These are phyloP conservation scores for Strigops habroptila DNA, from an alignment of 2,113 vertebrate genomes.

Conservation along the genomic window DNA sequence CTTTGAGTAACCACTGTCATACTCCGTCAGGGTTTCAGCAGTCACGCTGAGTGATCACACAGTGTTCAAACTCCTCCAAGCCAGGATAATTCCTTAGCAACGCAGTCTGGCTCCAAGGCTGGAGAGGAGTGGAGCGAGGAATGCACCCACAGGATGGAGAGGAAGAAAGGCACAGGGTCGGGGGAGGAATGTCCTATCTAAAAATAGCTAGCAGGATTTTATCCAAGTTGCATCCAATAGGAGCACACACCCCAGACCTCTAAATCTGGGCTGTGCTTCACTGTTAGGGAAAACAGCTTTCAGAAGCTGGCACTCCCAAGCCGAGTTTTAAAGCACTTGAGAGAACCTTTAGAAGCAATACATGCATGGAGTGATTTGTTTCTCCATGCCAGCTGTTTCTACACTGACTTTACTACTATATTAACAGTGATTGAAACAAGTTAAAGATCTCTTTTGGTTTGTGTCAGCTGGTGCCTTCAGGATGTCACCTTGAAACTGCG, in stretches of 20 bases:
- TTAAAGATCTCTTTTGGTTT: neutral
- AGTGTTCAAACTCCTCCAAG: conserved; percentile 12
- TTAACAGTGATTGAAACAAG: neutral
- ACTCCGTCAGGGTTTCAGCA: conserved; percentile 26
- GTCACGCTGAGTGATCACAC: neutral
- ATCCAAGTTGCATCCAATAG: neutral
- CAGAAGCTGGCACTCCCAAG: neutral
- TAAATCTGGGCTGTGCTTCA: accelerated
- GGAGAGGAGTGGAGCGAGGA: neutral
- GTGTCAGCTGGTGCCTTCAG: conserved; percentile 74
- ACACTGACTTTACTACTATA: neutral
- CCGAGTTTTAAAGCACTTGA: neutral
- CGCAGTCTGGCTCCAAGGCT: neutral
- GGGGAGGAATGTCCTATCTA: neutral
- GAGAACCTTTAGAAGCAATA: neutral
- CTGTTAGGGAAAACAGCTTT: neutral
- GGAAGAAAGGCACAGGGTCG: neutral
- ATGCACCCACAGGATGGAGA: neutral
- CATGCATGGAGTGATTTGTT: neutral
- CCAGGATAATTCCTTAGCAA: conserved; percentile 48
- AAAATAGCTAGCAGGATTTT: neutral
- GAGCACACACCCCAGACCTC: neutral
- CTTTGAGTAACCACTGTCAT: neutral
- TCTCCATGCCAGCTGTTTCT: neutral
- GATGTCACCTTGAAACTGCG: conserved; percentile 73